Percentiles rank a stretch among this genome's conserved stretches.
These are phyloP conservation scores for Leontocebus nigricollis DNA, from an alignment of 2,797 vertebrate genomes.

Conservation along the genomic window DNA sequence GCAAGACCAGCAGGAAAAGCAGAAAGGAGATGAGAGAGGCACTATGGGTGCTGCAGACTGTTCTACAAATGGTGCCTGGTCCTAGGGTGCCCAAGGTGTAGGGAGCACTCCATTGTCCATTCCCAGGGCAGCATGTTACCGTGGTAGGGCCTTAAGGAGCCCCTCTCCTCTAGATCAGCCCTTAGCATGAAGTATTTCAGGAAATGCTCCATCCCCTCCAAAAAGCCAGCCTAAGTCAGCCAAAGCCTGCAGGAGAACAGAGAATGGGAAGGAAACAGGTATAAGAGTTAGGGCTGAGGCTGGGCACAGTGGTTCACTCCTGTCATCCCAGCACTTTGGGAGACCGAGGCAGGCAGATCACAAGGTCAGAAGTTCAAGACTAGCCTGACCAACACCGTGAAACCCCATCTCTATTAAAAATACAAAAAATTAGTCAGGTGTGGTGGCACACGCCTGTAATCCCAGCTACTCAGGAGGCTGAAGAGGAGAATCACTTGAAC, in stretches of 20 bases:
- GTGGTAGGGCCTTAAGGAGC: accelerated
- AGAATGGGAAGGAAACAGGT: not conserved
- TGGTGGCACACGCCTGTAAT: not conserved
- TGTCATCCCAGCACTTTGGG: not conserved
- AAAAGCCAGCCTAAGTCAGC: not conserved
- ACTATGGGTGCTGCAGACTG: accelerated
- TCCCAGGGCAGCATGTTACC: too few species aligned
- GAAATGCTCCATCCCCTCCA: not conserved
- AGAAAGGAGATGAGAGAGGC: not conserved
- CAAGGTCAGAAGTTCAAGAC: not conserved
- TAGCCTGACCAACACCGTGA: not conserved
- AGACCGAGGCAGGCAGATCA: accelerated
- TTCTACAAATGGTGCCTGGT: accelerated
- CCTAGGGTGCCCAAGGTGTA: not conserved
- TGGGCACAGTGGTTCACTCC: not conserved
- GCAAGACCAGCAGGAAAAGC: not conserved
- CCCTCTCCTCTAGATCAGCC: not conserved
- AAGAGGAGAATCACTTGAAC: not conserved
- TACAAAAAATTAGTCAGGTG: not conserved
- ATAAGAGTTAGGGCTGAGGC: not conserved
- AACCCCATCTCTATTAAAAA: not conserved
- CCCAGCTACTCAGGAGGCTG: not conserved
- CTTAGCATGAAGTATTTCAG: not conserved
- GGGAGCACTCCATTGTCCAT: not conserved
- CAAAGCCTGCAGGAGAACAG: not conserved